Base-by-base conservation (phyloP, 2,888 invertebrate genomes). In the Melieria picta region DNA sequence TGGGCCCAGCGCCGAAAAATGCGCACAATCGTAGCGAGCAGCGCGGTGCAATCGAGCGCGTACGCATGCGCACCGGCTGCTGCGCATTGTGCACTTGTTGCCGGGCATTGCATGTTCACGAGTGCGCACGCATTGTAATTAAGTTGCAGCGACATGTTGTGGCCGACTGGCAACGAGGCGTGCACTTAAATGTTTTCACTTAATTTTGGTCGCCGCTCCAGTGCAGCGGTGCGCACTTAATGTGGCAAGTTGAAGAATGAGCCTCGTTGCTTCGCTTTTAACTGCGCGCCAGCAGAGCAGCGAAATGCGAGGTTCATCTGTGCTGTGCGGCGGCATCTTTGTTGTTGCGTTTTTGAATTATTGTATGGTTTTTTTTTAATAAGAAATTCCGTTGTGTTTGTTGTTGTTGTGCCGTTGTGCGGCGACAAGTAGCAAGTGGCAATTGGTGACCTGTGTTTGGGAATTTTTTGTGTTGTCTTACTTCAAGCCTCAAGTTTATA, bases 121-220 rank as follows among this genome's bases (percentile, higher is more conserved):
- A 42, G 45, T 6, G 46, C 55, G n/a, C 46, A 45, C 7, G 56
- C 47, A 55, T 62, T 60, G 56, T 69, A 69, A 69, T 69, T 69
- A 69, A 69, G 69, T 69, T 69, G 69, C 69, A 62, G 47, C 62
- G 45, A 60, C 47, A 67, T 47, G 58, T 60, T 48, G 58, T 60
- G 45, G 50, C 48, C 50, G 60, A 48, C 43, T 43, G 42, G 42
- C 47, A 48, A 48, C 42, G 50, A 56, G 67, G 50, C 52, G n/a
- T 11, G 46, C 56, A 56, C 61, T 63, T 62, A 16, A 56, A 56
- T 69, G 56, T 69, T 69, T 69, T 69, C 69, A 69, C 69, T 69
- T 62, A 7, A 62, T 56, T 69, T 62, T 47, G 47, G 46, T 42
- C 11, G 30, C 47, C 47, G 9, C 9, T 10, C 5, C 45, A 42